These are phyloP conservation scores for Morpho achilles DNA, from an alignment of 2,888 invertebrate species.

Conservation along the genomic window DNA sequence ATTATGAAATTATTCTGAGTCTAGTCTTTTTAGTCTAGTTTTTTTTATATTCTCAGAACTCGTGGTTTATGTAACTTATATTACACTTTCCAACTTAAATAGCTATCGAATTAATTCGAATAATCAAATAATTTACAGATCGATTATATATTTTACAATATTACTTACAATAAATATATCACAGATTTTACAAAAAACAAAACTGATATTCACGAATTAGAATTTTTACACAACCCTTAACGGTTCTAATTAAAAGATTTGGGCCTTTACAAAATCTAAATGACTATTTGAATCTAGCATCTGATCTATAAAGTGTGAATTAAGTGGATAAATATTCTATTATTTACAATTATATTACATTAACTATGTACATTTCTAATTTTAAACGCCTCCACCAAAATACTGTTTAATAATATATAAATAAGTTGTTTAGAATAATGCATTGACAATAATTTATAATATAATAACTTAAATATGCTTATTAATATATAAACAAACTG, in stretches of 20 bases:
- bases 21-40: no score
- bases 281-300: conserved; percentile 54
- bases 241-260: conserved; percentile 27
- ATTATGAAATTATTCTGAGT: no score
- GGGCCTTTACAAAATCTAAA: conserved; percentile 49
- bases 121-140: conserved; percentile 45
- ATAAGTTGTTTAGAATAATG: not conserved
- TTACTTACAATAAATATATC: conserved; percentile 78
- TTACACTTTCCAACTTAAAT: conserved; percentile 17
- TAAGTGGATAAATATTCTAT: conserved; percentile 30
- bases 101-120: conserved; percentile 34
- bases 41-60: no score
- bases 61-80: not conserved
- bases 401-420: not conserved
- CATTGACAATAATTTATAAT: not conserved
- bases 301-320: conserved; percentile 42
- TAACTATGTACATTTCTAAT: conserved; percentile 28
- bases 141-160: conserved; percentile 59
- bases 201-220: conserved; percentile 37
- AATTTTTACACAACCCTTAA: conserved; percentile 35
- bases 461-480: no score
- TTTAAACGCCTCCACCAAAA: conserved; percentile 12
- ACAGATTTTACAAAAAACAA: conserved; percentile 75
- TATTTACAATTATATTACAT: conserved; percentile 61
- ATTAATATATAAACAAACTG: no score